Evolutionary conservation across 1,140 invertebrate genomes (phyloP).

Genomic region (Aporrectodea caliginosa): DNA sequence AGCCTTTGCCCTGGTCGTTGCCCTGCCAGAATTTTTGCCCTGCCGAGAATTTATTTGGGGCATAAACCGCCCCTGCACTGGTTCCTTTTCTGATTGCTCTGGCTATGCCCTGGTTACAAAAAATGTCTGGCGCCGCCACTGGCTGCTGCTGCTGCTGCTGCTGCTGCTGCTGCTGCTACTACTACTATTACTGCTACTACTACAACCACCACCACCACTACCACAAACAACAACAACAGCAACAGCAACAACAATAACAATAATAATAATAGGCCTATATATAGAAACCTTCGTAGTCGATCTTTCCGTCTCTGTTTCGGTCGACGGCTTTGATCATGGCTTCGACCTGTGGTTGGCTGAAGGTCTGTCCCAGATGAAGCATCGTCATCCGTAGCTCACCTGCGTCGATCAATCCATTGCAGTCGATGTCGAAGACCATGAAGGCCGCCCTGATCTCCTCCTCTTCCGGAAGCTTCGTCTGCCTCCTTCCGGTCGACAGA

Average conservation of each 20-base stretch:
- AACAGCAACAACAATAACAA: background rate
- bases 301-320: slow-evolving; percentile 33
- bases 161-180: too few relatives aligned
- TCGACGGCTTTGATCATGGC: slow-evolving; percentile 34
- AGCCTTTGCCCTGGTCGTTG: too few relatives aligned
- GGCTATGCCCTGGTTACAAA: background rate
- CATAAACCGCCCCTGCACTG: too few relatives aligned
- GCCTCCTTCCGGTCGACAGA: background rate
- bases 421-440: slow-evolving; percentile 29
- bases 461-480: background rate
- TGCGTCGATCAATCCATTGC: slow-evolving; percentile 32
- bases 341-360: slow-evolving; percentile 30
- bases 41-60: too few relatives aligned
- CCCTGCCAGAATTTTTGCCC: too few relatives aligned
- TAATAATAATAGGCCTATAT: background rate
- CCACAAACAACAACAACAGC: background rate
- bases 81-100: too few relatives aligned
- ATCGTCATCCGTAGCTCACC: slow-evolving; percentile 26
- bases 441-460: slow-evolving; percentile 85
- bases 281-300: slow-evolving; percentile 30
- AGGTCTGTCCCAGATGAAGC: slow-evolving; percentile 25
- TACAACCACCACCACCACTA: background rate
- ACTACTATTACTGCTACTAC: too few relatives aligned
- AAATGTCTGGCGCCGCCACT: background rate
- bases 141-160: too few relatives aligned